Evolutionary conservation across 2,888 invertebrate genomes (phyloP), one percentile per base, ranked within the genome.

Genomic region (Campaea margaritaria): DNA sequence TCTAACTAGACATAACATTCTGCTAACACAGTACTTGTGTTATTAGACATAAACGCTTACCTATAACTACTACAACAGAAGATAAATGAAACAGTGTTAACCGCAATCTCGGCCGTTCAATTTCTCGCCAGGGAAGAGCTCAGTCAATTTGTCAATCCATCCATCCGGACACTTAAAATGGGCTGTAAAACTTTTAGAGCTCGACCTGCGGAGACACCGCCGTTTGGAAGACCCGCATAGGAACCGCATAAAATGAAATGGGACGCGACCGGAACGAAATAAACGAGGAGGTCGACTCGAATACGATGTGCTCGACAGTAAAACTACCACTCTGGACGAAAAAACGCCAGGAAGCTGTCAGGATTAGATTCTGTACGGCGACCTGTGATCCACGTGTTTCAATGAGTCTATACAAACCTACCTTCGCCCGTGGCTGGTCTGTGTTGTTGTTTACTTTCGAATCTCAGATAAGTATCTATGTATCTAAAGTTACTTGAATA

Each of bases 161-260:
- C 81, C 76, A 73, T 67, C 72, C 79, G 75, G 60, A 76, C 75
- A 68, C 76, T 79, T 81, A 80, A 80, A 84, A 83, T 78, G 79
- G 80, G 77, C 72, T 76, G 82, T 85, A 83, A 86, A 86, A 86
- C 78, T 85, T 85, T 83, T 84, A 85, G 82, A 79, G 77, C 75
- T 71, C 75, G 74, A 79, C 80, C 82, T 79, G 67, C 63, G 65
- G 60, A 68, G 68, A 75, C 64, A 72, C 62, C 64, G 64, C 69
- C 69, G 70, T 72, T 72, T 68, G 72, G 67, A 34, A 55, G 55
- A 72, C 73, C 71, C 75, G 75, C 73, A 75, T 74, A 75, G 76
- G 74, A 79, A 77, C 74, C 75, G 74, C 77, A 83, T 84, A 85
- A 84, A 85, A 81, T 62, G 71, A 76, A 80, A 85, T 79, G 74